Evolutionary conservation across 2,888 invertebrate species (phyloP).

Genomic region (Scaptomyza flava): DNA sequence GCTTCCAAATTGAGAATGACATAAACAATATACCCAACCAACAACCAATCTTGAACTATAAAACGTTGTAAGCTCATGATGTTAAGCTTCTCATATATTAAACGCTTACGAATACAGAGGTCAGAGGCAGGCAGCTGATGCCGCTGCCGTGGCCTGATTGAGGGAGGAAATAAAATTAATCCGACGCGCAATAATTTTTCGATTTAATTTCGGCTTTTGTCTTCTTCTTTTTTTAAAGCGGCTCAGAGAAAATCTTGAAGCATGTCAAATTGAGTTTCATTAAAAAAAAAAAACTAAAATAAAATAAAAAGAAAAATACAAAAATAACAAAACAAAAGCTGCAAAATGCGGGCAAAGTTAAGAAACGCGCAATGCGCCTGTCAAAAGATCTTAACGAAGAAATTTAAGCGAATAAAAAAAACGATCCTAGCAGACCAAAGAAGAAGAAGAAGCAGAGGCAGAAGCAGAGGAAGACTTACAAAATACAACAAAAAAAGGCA

Average conservation of each 20-base stretch:
- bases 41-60: conserved; percentile 33
- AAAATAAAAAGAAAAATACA: conserved; percentile 16
- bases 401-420: conserved; percentile 39
- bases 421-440: conserved; percentile 59
- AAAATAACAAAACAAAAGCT: conserved; percentile 46
- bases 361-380: conserved; percentile 60
- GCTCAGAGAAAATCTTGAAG: conserved; percentile 72
- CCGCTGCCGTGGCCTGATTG: conserved; percentile 9
- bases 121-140: conserved; percentile 10
- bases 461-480: conserved; percentile 51
- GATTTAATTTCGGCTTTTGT: conserved; percentile 56
- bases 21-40: background rate
- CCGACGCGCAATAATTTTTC: conserved; percentile 71
- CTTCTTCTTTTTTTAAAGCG: conserved; percentile 34
- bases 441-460: conserved; percentile 45
- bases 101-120: conserved; percentile 16
- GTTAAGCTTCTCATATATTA: conserved; percentile 35
- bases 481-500: conserved; percentile 1
- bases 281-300: conserved; percentile 45
- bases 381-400: conserved; percentile 74
- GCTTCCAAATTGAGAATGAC: background rate
- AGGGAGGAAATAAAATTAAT: conserved; percentile 64
- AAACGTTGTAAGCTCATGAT: conserved; percentile 12
- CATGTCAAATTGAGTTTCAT: conserved; percentile 78
- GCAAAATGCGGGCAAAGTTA: conserved; percentile 46